Conservation (phyloP, 2,888 invertebrate genomes). For the Drosophila anomelani region DNA sequence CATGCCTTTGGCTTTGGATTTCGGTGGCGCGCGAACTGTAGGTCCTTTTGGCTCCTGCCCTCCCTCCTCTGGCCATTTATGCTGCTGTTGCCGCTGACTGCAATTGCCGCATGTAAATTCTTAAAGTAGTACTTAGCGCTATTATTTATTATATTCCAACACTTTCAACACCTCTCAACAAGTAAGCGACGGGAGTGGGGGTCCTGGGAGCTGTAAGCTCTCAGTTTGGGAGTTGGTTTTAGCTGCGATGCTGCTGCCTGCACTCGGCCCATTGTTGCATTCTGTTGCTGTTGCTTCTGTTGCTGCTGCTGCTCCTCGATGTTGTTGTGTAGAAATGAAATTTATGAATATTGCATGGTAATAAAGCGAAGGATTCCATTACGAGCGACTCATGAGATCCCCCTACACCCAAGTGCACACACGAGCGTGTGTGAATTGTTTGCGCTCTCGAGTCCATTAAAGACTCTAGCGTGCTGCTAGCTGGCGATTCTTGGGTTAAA, state of each 20-base stretch:
- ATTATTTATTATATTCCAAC: constrained; percentile 83
- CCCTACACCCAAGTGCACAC: constrained; percentile 24
- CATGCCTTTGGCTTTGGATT: constrained; percentile 59
- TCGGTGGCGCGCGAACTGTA: constrained; percentile 48
- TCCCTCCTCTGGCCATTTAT: constrained; percentile 6
- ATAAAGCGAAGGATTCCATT: constrained; percentile 76
- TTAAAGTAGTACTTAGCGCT: constrained; percentile 82
- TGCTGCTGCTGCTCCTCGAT: constrained; percentile 59
- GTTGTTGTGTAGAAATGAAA: constrained; percentile 66
- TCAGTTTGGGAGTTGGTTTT: constrained; percentile 34
- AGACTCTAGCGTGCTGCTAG: background rate
- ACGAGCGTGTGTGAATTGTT: constrained; percentile 28
- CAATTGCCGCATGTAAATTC: constrained; percentile 82
- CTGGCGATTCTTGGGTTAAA: background rate
- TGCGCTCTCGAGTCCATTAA: constrained; percentile 22
- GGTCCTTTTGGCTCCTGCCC: constrained; percentile 8
- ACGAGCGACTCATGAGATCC: constrained; percentile 54
- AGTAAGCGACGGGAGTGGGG: constrained; percentile 56
- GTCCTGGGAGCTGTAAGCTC: constrained; percentile 26
- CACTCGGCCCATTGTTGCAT: constrained; percentile 41
- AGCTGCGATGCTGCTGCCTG: constrained; percentile 33
- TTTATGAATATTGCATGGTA: constrained; percentile 79
- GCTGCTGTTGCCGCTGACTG: constrained; percentile 52
- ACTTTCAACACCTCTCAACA: constrained; percentile 83
- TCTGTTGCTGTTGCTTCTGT: constrained; percentile 30